Conservation (phyloP, 2,113 vertebrate species). For the Ploceus nigricollis region DNA sequence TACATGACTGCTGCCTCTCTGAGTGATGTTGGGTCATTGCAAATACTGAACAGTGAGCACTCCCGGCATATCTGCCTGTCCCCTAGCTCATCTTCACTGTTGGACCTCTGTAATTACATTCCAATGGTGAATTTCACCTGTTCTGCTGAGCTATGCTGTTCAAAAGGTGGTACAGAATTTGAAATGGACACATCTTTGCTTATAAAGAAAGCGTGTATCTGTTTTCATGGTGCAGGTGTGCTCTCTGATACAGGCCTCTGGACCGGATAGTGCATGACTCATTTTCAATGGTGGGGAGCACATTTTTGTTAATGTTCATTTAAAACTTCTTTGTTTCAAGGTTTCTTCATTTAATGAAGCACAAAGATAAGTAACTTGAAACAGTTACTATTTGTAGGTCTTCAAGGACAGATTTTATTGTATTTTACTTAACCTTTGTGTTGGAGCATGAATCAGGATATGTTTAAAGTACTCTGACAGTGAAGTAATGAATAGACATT, state of each 20-base stretch:
- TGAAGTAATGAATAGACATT: constrained; percentile 13
- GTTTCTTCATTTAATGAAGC: constrained; percentile 1
- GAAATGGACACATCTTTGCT: not conserved
- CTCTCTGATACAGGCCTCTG: not conserved
- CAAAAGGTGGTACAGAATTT: not conserved
- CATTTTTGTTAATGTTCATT: not conserved
- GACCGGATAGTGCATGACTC: not conserved
- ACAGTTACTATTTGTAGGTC: not conserved
- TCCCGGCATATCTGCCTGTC: not conserved
- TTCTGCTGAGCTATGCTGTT: not conserved
- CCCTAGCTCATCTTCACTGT: not conserved
- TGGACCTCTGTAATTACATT: not conserved
- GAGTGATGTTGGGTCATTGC: not conserved
- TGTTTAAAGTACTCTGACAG: not conserved
- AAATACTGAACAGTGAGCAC: accelerated
- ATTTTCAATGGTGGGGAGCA: not conserved
- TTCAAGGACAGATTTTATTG: not conserved
- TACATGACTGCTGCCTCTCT: not conserved
- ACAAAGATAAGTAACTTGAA: not conserved
- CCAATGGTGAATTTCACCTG: not conserved
- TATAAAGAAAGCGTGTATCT: not conserved
- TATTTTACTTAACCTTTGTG: constrained; percentile 17
- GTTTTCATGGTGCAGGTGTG: not conserved
- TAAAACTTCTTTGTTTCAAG: not conserved
- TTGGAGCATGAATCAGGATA: not conserved